These are phyloP conservation scores for Eriosoma lanigerum DNA, from an alignment of 1,140 invertebrate genomes.

Conservation along the genomic window DNA sequence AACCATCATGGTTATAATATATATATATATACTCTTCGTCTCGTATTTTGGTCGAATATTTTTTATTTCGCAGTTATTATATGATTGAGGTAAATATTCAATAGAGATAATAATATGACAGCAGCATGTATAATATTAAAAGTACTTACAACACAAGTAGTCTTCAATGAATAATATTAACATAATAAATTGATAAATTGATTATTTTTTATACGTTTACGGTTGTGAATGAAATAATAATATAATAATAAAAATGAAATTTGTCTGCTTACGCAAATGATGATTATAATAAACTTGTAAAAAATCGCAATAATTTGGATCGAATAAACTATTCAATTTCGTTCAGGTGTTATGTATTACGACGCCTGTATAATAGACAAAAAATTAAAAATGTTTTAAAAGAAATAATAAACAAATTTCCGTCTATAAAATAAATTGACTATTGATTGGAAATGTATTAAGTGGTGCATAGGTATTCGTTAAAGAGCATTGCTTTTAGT, in stretches of 20 bases:
- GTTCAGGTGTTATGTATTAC: neutral
- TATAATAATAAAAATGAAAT: constrained; percentile 16
- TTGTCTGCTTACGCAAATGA: neutral
- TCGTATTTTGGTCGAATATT: no score
- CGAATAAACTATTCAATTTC: neutral
- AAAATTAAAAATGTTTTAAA: constrained; percentile 16
- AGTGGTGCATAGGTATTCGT: constrained; percentile 7
- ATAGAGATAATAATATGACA: no score
- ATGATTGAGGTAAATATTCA: no score
- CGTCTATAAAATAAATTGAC: neutral
- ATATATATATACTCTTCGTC: no score
- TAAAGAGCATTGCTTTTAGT: neutral
- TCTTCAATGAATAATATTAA: neutral
- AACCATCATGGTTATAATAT: no score
- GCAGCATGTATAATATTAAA: no score
- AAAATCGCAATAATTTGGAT: neutral
- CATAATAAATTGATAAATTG: no score
- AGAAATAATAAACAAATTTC: constrained; percentile 4
- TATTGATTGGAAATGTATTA: constrained; percentile 10
- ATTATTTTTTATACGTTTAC: neutral
- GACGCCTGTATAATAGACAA: no score
- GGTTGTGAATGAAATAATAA: neutral
- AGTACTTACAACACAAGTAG: no score
- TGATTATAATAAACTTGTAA: constrained; percentile 5
- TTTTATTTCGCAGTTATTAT: no score